phyloP scores from a whole-genome alignment of 2,888 invertebrate species.

The Trachelus iudaicus region DNA sequence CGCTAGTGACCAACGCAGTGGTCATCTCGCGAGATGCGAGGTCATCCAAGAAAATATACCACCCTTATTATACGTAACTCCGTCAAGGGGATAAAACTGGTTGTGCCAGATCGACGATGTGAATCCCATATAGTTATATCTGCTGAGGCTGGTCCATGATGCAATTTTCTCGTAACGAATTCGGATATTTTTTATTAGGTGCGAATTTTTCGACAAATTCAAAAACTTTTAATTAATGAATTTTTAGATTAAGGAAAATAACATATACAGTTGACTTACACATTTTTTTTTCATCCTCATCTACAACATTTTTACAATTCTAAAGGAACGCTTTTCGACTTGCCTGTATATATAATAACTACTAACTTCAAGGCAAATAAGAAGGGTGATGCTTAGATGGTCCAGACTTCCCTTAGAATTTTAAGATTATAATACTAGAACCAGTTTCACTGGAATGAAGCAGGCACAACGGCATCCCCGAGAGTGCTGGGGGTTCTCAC shows the following conservation, averaged over 20 bases:
- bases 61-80: background rate
- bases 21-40: conserved; percentile 50
- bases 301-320: background rate
- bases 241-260: background rate
- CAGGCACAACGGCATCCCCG: background rate
- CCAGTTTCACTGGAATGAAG: background rate
- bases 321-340: background rate
- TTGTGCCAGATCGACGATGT: conserved; percentile 16
- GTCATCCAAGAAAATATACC: conserved; percentile 20
- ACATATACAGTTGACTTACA: background rate
- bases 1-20: conserved; percentile 50
- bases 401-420: background rate
- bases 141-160: background rate
- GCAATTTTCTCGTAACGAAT: background rate
- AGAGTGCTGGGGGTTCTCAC: conserved; percentile 54
- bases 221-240: background rate
- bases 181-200: background rate
- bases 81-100: conserved; percentile 36
- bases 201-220: background rate
- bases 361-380: background rate
- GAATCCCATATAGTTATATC: background rate
- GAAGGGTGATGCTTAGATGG: background rate
- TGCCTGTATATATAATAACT: background rate
- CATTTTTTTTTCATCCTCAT: background rate
- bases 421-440: background rate